Conservation (phyloP, 2,797 vertebrate genomes). For the Lutjanus argentimaculatus region DNA sequence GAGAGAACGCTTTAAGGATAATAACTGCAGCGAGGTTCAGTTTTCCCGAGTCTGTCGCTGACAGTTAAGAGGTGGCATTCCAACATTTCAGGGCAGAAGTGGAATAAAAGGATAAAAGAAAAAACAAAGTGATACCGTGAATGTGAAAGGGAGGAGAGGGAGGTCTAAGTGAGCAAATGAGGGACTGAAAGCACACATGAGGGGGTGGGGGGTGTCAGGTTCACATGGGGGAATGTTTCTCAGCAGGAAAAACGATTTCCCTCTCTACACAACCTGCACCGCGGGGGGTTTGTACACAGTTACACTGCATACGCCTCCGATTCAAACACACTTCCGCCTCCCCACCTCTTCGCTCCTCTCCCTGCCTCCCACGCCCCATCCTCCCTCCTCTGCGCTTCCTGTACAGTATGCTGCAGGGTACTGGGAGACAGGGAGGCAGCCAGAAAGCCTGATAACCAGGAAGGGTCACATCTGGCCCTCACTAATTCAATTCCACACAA, state of each 20-base stretch:
- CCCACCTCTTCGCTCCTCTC: conserved; percentile 33
- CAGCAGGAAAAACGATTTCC: conserved; percentile 78
- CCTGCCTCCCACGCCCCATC: conserved; percentile 25
- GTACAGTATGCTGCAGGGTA: conserved; percentile 62
- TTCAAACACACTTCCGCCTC: conserved; percentile 70
- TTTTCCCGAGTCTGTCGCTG: conserved; percentile 9
- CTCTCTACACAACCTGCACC: conserved; percentile 73
- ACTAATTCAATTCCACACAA: conserved; percentile 84
- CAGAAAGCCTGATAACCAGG: conserved; percentile 76
- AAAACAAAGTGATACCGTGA: conserved; percentile 20
- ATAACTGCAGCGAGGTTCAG: conserved; percentile 28
- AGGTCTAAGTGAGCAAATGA: conserved; percentile 61
- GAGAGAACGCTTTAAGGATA: conserved; percentile 36
- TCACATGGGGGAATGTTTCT: conserved; percentile 70
- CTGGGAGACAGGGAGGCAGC: conserved; percentile 57
- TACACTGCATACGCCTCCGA: conserved; percentile 61
- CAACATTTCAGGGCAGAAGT: conserved; percentile 20
- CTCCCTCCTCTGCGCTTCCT: conserved; percentile 62
- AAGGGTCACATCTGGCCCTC: conserved; percentile 82
- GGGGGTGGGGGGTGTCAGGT: conserved; percentile 50
- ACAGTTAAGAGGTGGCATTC: conserved; percentile 27
- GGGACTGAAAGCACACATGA: conserved; percentile 25
- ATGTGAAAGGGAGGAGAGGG: conserved; percentile 21
- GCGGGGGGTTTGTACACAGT: conserved; percentile 74
- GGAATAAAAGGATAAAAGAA: conserved; percentile 33